phyloP scores from a whole-genome alignment of 2,797 vertebrate genomes.

The Molothrus ater region DNA sequence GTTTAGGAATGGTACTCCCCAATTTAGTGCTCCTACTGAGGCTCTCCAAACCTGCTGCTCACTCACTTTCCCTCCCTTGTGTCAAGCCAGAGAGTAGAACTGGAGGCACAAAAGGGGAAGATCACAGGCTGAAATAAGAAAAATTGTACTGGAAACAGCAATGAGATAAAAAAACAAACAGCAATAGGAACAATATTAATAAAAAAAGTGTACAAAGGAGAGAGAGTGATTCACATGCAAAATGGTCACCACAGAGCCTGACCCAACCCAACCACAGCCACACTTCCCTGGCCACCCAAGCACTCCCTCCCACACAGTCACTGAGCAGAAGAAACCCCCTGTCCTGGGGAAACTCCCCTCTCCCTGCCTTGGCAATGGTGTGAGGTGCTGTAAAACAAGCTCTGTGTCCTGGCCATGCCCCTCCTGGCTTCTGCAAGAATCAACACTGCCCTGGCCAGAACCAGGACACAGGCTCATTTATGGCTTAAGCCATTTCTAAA shows the following conservation, averaged over 20 bases:
- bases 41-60: background rate
- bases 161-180: background rate
- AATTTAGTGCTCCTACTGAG: background rate
- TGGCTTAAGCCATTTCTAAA: background rate
- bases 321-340: background rate
- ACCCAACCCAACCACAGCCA: too few species aligned
- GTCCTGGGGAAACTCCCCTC: fast-evolving
- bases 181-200: background rate
- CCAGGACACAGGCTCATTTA: background rate
- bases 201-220: background rate
- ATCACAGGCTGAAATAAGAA: background rate
- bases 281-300: background rate
- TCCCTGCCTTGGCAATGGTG: background rate
- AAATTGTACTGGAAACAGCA: background rate
- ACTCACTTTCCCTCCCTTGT: background rate
- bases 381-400: background rate
- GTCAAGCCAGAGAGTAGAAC: background rate
- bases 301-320: background rate
- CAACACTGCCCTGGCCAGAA: background rate
- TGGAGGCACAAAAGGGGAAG: background rate
- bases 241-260: background rate
- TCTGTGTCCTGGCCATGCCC: background rate
- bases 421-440: background rate
- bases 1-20: background rate
- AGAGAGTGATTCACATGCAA: background rate